Evolutionary conservation across 2,797 vertebrate species (phyloP).

Genomic region (Hafferia zeledoni): DNA sequence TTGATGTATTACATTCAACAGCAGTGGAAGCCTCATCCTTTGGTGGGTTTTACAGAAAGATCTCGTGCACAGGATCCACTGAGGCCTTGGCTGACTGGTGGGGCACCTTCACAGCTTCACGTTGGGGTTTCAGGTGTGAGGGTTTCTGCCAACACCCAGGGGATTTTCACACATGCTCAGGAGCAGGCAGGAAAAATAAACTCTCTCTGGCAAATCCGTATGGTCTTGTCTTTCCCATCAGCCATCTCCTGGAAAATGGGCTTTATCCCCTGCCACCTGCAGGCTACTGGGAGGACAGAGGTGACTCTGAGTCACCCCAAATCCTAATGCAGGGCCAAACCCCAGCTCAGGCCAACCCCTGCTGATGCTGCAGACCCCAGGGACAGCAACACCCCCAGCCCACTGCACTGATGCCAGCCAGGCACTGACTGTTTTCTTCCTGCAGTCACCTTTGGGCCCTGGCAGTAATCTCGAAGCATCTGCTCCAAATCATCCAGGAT

Average conservation of each 20-base stretch:
- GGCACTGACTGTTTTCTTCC: constrained; percentile 59
- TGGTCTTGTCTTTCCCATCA: constrained; percentile 45
- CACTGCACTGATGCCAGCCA: fast-evolving
- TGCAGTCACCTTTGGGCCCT: constrained; percentile 70
- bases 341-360: not conserved
- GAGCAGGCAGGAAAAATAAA: not conserved
- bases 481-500: constrained; percentile 79
- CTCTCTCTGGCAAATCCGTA: constrained; percentile 35
- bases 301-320: not conserved
- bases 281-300: not conserved
- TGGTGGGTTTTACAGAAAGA: not conserved
- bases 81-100: not conserved
- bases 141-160: constrained; percentile 26
- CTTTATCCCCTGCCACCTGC: not conserved
- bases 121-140: not conserved
- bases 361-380: fast-evolving
- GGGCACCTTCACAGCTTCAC: not conserved
- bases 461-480: constrained; percentile 74
- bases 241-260: not conserved
- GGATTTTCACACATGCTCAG: constrained; percentile 7
- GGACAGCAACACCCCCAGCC: not conserved
- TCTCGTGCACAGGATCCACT: not conserved
- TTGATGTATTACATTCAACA: fast-evolving
- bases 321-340: not conserved
- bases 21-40: not conserved